Percentiles rank a stretch among this genome's conserved stretches.
phyloP scores from a whole-genome alignment of 2,113 vertebrate genomes.

The Andinoacara biseriatus region DNA sequence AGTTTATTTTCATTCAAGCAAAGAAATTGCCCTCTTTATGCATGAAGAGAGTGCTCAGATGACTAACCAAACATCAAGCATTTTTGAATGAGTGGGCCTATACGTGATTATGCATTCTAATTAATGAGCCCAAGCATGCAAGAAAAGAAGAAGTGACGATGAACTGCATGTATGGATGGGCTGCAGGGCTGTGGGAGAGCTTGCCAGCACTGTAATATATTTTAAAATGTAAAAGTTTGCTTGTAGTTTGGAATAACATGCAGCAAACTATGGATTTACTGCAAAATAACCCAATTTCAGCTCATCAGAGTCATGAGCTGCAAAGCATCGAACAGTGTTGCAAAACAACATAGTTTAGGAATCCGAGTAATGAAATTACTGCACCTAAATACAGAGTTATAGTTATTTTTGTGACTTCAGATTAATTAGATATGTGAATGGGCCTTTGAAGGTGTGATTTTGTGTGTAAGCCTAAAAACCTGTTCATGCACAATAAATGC shows the following conservation, averaged over 20 bases:
- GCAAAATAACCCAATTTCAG: no score
- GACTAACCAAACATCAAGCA: conserved; percentile 2
- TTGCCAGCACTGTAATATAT: accelerated
- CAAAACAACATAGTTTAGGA: neutral
- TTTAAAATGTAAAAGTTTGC: neutral
- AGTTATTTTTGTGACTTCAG: neutral
- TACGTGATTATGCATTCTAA: neutral
- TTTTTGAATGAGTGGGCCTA: neutral
- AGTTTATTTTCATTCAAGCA: neutral
- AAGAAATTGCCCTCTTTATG: conserved; percentile 16
- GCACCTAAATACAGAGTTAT: neutral
- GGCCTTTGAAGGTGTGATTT: no score
- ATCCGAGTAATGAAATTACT: neutral
- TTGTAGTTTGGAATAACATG: neutral
- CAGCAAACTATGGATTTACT: neutral
- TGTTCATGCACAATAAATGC: neutral
- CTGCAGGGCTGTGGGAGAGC: neutral
- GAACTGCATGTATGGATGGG: neutral
- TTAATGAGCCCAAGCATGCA: neutral
- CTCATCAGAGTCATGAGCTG: neutral
- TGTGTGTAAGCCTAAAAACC: neutral
- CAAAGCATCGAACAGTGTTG: neutral
- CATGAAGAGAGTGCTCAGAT: conserved; percentile 2
- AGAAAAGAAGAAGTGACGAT: neutral
- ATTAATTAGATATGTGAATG: neutral